Evolutionary conservation across 2,113 vertebrate species (phyloP).

Genomic region (Apeltes quadracus): DNA sequence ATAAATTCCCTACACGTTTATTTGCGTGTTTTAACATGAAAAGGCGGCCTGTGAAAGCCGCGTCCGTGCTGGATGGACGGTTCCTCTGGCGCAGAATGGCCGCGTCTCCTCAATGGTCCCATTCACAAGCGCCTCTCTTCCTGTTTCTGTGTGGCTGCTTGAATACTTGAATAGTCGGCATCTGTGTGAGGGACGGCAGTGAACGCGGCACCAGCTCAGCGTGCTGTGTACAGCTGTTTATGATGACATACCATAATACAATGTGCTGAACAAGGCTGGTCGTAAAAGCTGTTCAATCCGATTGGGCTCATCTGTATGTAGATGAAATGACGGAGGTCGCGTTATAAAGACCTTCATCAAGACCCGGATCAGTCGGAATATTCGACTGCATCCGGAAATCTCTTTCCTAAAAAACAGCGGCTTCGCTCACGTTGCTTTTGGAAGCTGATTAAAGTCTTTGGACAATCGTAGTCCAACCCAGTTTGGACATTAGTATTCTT

Average conservation of each 20-base stretch:
- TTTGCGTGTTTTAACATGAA: background rate
- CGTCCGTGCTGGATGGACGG: background rate
- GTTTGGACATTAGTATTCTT: background rate
- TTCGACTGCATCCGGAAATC: background rate
- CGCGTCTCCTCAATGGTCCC: slow-evolving; percentile 3
- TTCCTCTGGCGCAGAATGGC: slow-evolving; percentile 3
- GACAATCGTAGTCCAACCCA: background rate
- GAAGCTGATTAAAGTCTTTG: background rate
- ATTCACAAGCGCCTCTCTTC: slow-evolving; percentile 24
- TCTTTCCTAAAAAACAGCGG: background rate
- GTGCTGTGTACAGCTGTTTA: background rate
- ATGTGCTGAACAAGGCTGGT: background rate
- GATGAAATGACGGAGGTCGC: background rate
- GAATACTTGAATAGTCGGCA: slow-evolving; percentile 21
- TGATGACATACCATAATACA: background rate
- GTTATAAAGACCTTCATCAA: background rate
- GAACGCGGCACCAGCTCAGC: background rate
- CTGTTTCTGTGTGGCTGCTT: slow-evolving; percentile 18
- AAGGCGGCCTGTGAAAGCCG: background rate
- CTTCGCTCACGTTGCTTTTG: background rate
- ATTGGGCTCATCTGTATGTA: background rate
- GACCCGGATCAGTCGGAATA: background rate
- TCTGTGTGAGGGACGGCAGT: slow-evolving; percentile 1
- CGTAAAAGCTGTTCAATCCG: background rate
- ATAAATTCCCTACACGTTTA: background rate